Evolutionary conservation across 2,797 vertebrate genomes (phyloP), one percentile per base, ranked within the genome.

Genomic region (Kryptolebias ocellatus): DNA sequence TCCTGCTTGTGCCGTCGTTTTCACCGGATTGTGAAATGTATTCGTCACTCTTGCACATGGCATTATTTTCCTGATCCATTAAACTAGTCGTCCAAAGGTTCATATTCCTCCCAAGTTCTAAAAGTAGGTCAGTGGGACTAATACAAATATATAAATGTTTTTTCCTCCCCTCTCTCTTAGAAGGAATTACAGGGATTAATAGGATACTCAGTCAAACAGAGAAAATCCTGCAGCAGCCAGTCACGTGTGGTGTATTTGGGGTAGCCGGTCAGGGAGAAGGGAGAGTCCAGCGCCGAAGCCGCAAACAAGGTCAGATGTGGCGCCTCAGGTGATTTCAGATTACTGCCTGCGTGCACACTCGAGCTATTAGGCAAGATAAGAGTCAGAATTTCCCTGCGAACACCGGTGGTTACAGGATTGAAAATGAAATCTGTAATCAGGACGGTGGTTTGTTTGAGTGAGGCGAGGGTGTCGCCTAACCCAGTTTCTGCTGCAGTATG

Each of bases 151-250:
- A 57, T 7, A 18, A 14, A 79, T 83, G 53, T 83, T 81, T 61
- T 78, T 82, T 83, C n/a, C 84, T 64, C 57, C 69, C 83, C 85
- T 50, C 59, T 78, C 85, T 50, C 59, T 78, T 63, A 70, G 67
- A 85, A 83, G 81, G 85, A 92, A 88, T 90, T 88, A 86, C 74
- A 79, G 79, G 81, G 85, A 89, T 92, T 91, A 90, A 73, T 72
- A 31, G 7, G 12, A 76, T 80, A 74, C 27, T 9, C 74, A 70
- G 68, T 74, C 60, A 70, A 83, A 82, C n/a, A 16, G 67, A 64
- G 69, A 78, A 85, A 88, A 89, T 85, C 86, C 87, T 49, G 56
- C 76, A 56, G 75, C 70, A 63, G 76, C 52, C 53, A 37, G 74
- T 83, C 85, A 83, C 74, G 50, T 87, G 80, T 51, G 49, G 52